Base-by-base conservation (phyloP, 2,888 invertebrate genomes). In the Meganola albula region DNA sequence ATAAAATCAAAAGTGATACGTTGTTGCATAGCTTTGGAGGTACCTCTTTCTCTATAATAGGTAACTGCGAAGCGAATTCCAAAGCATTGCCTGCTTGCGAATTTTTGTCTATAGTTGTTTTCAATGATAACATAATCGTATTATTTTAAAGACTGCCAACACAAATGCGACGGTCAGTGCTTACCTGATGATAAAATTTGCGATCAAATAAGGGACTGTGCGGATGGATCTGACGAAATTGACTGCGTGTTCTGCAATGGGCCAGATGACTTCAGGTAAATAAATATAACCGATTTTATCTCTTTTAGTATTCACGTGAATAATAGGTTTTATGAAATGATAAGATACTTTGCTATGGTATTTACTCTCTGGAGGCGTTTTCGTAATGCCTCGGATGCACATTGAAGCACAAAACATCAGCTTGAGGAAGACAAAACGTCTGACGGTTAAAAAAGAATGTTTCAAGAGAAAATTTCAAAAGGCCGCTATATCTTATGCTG, bases 121-220 rank as follows among this genome's bases (percentile, higher is more conserved):
- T 46, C 43, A 22, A 32, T 16, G 18, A 32, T 32, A 27, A 28
- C 40, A 21, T 40, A 40, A 42, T 56, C 43, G 53, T 63, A 50
- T 70, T 73, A 58, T 72, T 71, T 77, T 71, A 57, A 72, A 78
- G 77, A 53, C 5, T 83, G 82, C 65, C 48, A 40, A 37, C 68
- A 67, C 57, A 24, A 38, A 37, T 83, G 88, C 69, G 88, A 88
- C 70, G 89, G 88, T 51, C 79, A 66, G 61, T 93, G 93, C 70
- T 80, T 93, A 63, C 77, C 85, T 41, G 84, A 75, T 57, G 68
- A 60, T 52, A 77, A 73, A 63, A 88, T 88, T 69, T 91, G 93
- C 72, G 83, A 93, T 73, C 69, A 74, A 13, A 42, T 56, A 6
- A 38, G 34, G 10, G 90, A 93, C 70, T 93, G 92, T 70, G 39